Percentiles rank a stretch among this genome's conserved stretches.
phyloP scores from a whole-genome alignment of 2,797 vertebrate genomes.

The Pelodytes ibericus region DNA sequence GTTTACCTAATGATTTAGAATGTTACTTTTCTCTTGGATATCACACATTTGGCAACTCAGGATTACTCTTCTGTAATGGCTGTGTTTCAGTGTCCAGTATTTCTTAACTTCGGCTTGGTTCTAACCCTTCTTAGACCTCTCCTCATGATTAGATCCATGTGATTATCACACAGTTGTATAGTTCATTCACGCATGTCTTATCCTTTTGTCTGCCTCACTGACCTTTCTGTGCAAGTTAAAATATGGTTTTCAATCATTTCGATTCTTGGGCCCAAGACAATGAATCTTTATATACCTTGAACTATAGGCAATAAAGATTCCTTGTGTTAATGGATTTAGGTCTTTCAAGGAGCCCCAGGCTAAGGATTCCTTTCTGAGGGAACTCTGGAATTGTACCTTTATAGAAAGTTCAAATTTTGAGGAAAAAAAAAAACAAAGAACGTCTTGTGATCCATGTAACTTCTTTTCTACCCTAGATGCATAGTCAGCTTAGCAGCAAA shows the following conservation, averaged over 20 bases:
- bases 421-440: not conserved
- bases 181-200: conserved; percentile 16
- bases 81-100: too few relatives aligned
- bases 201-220: not conserved
- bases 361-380: too few relatives aligned
- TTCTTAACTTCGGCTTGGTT: conserved; percentile 5
- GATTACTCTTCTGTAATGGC: too few relatives aligned
- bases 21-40: too few relatives aligned
- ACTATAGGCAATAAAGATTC: not conserved
- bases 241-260: not conserved
- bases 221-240: not conserved
- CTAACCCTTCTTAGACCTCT: not conserved
- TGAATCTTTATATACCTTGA: not conserved
- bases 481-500: too few relatives aligned
- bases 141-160: conserved; percentile 28
- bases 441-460: too few relatives aligned
- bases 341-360: too few relatives aligned
- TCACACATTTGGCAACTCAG: too few relatives aligned
- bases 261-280: not conserved
- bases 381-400: too few relatives aligned
- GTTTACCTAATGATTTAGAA: too few relatives aligned
- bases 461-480: too few relatives aligned
- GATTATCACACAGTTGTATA: conserved; percentile 19
- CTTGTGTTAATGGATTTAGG: too few relatives aligned
- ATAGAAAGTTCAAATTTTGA: not conserved